Percentiles rank a stretch among this genome's conserved stretches.
phyloP scores from a whole-genome alignment of 1,140 invertebrate species.

The Calephelis virginiensis region DNA sequence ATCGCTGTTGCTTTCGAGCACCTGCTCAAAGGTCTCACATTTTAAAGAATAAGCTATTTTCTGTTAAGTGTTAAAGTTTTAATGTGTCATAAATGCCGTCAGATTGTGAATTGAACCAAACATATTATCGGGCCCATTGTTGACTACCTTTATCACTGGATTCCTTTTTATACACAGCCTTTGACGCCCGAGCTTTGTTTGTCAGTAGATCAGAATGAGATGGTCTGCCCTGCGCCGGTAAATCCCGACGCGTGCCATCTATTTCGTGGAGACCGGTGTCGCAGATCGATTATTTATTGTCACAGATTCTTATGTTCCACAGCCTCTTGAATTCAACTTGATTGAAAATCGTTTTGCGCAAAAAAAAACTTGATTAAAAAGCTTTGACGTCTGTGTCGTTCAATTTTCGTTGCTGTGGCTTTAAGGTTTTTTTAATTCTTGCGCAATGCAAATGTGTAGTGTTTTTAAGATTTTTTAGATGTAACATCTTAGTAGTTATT shows the following conservation, averaged over 20 bases:
- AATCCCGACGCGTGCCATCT: slow-evolving; percentile 48
- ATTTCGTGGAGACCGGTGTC: slow-evolving; percentile 36
- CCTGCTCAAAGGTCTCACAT: too few relatives aligned
- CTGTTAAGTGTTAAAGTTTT: too few relatives aligned
- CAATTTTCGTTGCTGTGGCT: slow-evolving; percentile 12
- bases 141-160: slow-evolving; percentile 75
- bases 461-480: background rate
- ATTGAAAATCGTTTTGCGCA: slow-evolving; percentile 15
- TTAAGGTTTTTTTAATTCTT: slow-evolving; percentile 7
- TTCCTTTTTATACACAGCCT: slow-evolving; percentile 74
- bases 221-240: slow-evolving; percentile 27
- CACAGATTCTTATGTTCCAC: slow-evolving; percentile 38
- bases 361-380: slow-evolving; percentile 17
- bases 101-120: slow-evolving; percentile 29
- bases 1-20: too few relatives aligned
- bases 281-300: slow-evolving; percentile 34
- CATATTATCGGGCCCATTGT: slow-evolving; percentile 66
- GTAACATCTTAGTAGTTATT: too few relatives aligned
- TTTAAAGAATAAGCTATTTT: too few relatives aligned
- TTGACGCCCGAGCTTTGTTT: slow-evolving; percentile 72
- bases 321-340: slow-evolving; percentile 19
- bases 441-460: background rate
- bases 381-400: slow-evolving; percentile 16
- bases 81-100: background rate
- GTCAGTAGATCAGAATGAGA: slow-evolving; percentile 69